phyloP scores from a whole-genome alignment of 2,113 vertebrate genomes.

The Gopherus flavomarginatus region DNA sequence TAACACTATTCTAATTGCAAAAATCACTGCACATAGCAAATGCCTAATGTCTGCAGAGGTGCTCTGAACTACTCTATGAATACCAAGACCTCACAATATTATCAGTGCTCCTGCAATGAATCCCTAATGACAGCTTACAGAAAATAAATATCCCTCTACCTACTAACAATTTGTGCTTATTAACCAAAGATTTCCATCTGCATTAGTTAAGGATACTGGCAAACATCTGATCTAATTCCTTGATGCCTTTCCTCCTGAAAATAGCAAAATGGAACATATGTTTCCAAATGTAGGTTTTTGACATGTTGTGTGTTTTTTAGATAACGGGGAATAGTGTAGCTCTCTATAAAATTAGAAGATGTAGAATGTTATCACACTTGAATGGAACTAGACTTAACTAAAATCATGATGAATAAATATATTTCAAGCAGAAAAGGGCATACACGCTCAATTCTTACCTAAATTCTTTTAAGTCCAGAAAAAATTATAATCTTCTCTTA shows the following conservation, averaged over 20 bases:
- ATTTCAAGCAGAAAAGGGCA: background rate
- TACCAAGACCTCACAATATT: background rate
- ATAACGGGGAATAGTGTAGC: background rate
- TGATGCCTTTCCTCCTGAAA: background rate
- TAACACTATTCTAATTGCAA: background rate
- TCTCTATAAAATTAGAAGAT: background rate
- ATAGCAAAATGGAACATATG: background rate
- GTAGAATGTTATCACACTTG: background rate
- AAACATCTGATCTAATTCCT: background rate
- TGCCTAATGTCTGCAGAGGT: background rate
- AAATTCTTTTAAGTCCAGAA: background rate
- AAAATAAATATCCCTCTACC: background rate
- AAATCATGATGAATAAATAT: background rate
- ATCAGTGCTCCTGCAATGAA: rapidly evolving
- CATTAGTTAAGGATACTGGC: rapidly evolving
- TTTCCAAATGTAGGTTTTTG: background rate
- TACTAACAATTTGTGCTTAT: rapidly evolving
- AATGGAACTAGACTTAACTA: background rate
- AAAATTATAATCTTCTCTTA: background rate
- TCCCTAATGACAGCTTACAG: rapidly evolving
- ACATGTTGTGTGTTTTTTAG: background rate
- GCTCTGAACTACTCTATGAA: background rate
- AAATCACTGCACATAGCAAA: rapidly evolving
- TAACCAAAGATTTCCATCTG: background rate
- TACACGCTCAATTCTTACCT: background rate